Conservation (phyloP, 2,113 vertebrate species). For the Larimichthys crocea region DNA sequence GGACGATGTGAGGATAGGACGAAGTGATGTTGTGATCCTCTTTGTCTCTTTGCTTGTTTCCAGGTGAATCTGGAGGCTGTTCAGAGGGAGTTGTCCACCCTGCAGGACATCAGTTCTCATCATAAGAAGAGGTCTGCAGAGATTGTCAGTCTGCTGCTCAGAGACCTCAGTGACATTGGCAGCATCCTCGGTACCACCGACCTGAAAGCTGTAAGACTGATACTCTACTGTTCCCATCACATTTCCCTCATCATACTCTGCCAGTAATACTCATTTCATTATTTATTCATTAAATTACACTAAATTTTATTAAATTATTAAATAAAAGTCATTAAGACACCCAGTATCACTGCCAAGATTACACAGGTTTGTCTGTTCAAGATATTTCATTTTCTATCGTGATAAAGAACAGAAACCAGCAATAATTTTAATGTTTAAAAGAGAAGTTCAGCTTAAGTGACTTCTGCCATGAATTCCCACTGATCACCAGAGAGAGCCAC, state of each 20-base stretch:
- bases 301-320: too few relatives aligned
- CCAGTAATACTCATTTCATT: too few relatives aligned
- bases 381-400: neutral
- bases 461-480: too few relatives aligned
- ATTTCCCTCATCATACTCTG: neutral
- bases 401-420: neutral
- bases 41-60: neutral
- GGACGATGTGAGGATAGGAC: too few relatives aligned
- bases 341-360: too few relatives aligned
- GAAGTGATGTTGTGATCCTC: neutral
- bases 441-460: neutral
- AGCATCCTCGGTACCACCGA: conserved; percentile 90
- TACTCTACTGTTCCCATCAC: neutral
- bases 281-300: too few relatives aligned
- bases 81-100: conserved; percentile 87
- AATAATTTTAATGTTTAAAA: neutral
- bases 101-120: conserved; percentile 91
- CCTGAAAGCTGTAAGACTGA: conserved; percentile 86
- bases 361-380: too few relatives aligned
- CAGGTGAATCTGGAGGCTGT: conserved; percentile 86
- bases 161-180: conserved; percentile 93
- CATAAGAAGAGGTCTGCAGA: conserved; percentile 92
- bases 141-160: conserved; percentile 90
- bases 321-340: too few relatives aligned
- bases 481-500: too few relatives aligned